Evolutionary conservation across 2,888 invertebrate genomes (phyloP), one percentile per base, ranked within the genome.

Genomic region (Marasmarcha lunaedactyla): DNA sequence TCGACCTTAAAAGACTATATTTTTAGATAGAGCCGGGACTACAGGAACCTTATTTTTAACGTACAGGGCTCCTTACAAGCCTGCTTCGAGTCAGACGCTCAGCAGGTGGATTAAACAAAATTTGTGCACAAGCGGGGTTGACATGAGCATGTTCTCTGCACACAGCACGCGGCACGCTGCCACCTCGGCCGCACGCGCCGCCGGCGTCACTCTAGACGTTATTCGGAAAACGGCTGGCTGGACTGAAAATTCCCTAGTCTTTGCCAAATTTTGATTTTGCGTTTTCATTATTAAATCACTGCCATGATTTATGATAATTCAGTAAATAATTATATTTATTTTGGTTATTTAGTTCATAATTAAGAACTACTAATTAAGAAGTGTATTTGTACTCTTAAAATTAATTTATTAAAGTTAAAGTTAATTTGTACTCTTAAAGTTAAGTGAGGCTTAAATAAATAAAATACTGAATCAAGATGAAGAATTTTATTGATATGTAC

Each of bases 181-280:
- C 20, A 42, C 44, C 10, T 39, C 40, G 1, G 38, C 36, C 5
- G 44, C 42, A 5, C 15, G 12, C 9, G 15, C 30, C 1, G 33
- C 33, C 14, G 44, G 41, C 11, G 35, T 44, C 13, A 38, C 12
- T 25, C 6, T 45, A 1, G 41, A 45, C n/a, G 2, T 38, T 4
- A 43, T 46, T 6, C 26, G 43, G 7, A 43, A 38, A 14, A 38
- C 43, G 1, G 46, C 46, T 12, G 39, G 46, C 6, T 46, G 41
- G 46, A 35, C 41, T 6, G 15, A 10, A 1, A 15, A 11, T 5
- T 45, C 45, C 2, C 9, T 25, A 20, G 40, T 35, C 6, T 46
- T 46, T 10, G 42, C 42, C 9, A 42, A 15, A 15, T 43, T 38
- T 35, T 45, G 15, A 20, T 14, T 42, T 12, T 27, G 35, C 20